Base-by-base conservation (phyloP, 37 sponge, comb jelly and placozoan species). In the Oopsacas minuta region DNA sequence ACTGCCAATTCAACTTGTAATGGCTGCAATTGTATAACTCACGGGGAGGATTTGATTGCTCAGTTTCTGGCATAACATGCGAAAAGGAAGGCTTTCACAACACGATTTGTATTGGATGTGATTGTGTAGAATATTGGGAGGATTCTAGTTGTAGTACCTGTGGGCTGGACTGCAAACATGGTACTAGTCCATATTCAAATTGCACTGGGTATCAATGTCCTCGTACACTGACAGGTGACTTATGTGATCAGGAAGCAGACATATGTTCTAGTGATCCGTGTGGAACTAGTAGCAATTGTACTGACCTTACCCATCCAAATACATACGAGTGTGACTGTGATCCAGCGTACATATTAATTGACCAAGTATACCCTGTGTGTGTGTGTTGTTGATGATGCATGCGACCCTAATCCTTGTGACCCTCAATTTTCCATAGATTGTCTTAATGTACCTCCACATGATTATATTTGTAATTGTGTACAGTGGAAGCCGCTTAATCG, bases 401-500 rank as follows among this genome's bases (percentile, higher is more conserved):
- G 88, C 37, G 52, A 0, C 23, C n/a, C 36, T 0, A 36, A 82
- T 46, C 86, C 86, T 7, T 86, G 87, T 52, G 8, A 42, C 49
- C 12, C 49, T 42, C 37, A 37, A 7, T 82, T 12, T 36, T 36
- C 86, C 35, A 37, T 81, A 1, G 36, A 5, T 36, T 7, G 12
- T 82, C n/a, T 36, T 82, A 30, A 7, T 7, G 36, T 82, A 32
- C n/a, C n/a, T 37, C 35, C 12, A 83, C 28, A 81, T 37, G 86
- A 69, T 0, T 88, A 84, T 37, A 86, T 86, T 5, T 88, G 89
- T 23, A 37, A 53, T 15, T 88, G 89, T 39, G 34, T n/a, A n/a
- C n/a, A n/a, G n/a, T n/a, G n/a, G n/a, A n/a, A n/a, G n/a, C n/a
- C n/a, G n/a, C n/a, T n/a, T n/a, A n/a, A n/a, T n/a, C n/a, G n/a